A percentile compares a stretch with the other conserved stretches of the same genome.
Evolutionary conservation across 2,113 vertebrate species (phyloP).

Genomic region (Xenopus laevis): DNA sequence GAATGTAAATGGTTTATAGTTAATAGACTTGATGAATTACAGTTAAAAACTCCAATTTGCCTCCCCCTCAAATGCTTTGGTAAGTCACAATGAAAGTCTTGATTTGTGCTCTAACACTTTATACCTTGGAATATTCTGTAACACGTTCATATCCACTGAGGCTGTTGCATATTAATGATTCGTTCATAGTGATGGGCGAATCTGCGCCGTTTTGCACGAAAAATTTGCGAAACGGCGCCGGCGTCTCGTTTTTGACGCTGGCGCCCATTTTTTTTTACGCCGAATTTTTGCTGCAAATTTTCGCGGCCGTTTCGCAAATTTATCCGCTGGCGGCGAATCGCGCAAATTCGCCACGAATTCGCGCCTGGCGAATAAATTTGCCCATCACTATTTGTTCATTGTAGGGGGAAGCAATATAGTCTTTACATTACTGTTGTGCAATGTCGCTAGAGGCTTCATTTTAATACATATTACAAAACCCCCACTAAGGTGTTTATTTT

Average conservation of each 20-base stretch:
- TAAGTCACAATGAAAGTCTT: conserved; percentile 6
- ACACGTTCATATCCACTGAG: not conserved
- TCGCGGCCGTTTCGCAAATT: no score
- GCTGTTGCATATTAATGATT: not conserved
- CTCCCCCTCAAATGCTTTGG: not conserved
- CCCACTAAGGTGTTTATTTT: not conserved
- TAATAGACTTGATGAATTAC: conserved; percentile 24
- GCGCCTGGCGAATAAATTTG: no score
- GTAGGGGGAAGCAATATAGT: not conserved
- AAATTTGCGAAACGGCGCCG: no score
- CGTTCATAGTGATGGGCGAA: no score
- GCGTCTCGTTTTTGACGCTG: no score
- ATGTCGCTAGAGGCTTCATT: not conserved
- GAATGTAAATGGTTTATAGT: conserved; percentile 7
- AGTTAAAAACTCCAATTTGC: not conserved
- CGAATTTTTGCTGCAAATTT: no score
- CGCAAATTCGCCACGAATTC: no score
- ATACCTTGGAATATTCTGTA: not conserved
- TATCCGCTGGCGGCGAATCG: no score
- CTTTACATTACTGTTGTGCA: not conserved
- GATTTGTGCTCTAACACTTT: not conserved
- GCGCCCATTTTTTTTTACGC: no score
- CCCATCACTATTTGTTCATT: no score
- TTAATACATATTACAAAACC: not conserved
- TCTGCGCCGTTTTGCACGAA: no score